A percentile compares a stretch with the other conserved stretches of the same genome.
Conservation (phyloP, 2,888 invertebrate species). For the Lacanobia oleracea region DNA sequence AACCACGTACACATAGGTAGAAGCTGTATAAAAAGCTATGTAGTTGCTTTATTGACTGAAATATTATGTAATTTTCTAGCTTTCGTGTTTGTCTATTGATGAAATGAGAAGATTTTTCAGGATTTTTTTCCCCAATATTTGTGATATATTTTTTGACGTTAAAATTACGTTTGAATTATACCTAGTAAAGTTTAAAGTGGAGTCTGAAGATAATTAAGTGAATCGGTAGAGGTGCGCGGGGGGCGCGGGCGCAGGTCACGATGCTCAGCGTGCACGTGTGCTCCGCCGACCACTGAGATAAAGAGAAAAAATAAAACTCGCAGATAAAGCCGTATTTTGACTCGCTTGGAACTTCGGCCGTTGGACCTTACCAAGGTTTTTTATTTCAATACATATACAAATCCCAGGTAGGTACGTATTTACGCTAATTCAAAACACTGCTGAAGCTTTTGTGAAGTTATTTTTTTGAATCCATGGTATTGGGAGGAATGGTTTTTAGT, state of each 20-base stretch:
- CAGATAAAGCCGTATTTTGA: constrained; percentile 66
- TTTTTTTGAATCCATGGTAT: no score
- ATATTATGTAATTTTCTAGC: not conserved
- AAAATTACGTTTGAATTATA: no score
- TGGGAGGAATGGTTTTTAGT: no score
- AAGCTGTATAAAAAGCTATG: not conserved
- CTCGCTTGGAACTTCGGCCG: constrained; percentile 50
- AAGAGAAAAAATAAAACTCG: constrained; percentile 65
- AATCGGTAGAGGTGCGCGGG: constrained; percentile 56
- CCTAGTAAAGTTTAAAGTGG: constrained; percentile 22
- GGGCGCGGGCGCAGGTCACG: constrained; percentile 71
- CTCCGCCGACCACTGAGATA: constrained; percentile 53
- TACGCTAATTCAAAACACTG: not conserved
- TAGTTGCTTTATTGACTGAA: not conserved
- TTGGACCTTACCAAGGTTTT: constrained; percentile 43
- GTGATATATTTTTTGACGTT: not conserved
- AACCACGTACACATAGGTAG: constrained; percentile 6
- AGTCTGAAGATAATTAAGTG: constrained; percentile 45
- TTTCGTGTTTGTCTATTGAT: not conserved
- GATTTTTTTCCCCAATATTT: not conserved
- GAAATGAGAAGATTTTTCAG: not conserved
- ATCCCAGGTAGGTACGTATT: not conserved
- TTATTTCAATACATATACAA: constrained; percentile 36
- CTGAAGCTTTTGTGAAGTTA: no score
- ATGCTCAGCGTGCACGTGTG: constrained; percentile 73